Percentiles rank a stretch among this genome's conserved stretches.
phyloP scores from a whole-genome alignment of 2,113 vertebrate genomes.

The Proterorhinus semilunaris region DNA sequence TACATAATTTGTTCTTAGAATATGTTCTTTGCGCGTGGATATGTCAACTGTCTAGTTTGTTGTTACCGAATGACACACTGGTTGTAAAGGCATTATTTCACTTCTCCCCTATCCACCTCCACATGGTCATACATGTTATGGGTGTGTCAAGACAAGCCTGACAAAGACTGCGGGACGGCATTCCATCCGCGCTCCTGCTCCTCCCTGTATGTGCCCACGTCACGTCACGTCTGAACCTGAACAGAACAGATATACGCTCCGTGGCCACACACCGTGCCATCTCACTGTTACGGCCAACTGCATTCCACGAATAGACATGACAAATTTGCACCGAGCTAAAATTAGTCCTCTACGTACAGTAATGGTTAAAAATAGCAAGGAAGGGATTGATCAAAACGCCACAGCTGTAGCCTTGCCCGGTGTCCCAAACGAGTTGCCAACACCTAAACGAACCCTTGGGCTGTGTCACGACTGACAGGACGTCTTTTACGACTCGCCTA shows the following conservation, averaged over 20 bases:
- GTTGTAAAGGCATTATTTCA: constrained; percentile 9
- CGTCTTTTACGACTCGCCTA: neutral
- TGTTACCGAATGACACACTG: neutral
- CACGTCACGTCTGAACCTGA: constrained; percentile 2
- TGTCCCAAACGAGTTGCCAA: neutral
- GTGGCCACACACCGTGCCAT: constrained; percentile 1
- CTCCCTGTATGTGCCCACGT: neutral
- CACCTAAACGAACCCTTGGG: neutral
- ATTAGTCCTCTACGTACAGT: constrained; percentile 25
- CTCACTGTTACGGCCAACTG: constrained; percentile 19
- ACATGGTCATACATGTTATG: constrained; percentile 30
- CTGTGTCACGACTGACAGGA: neutral
- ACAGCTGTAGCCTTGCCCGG: constrained; percentile 11
- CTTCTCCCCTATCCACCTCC: neutral
- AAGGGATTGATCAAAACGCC: constrained; percentile 10
- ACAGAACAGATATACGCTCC: constrained; percentile 6
- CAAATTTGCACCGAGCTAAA: constrained; percentile 27
- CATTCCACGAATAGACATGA: constrained; percentile 35
- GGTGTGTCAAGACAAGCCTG: constrained; percentile 50
- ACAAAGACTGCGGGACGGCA: constrained; percentile 47
- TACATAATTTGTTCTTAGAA: too few relatives aligned
- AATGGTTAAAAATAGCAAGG: constrained; percentile 28
- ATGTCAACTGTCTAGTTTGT: too few relatives aligned
- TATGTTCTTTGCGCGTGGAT: too few relatives aligned
- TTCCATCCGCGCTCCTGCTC: constrained; percentile 43